Conservation (phyloP, 2,113 vertebrate genomes). For the Callionymus lyra region DNA sequence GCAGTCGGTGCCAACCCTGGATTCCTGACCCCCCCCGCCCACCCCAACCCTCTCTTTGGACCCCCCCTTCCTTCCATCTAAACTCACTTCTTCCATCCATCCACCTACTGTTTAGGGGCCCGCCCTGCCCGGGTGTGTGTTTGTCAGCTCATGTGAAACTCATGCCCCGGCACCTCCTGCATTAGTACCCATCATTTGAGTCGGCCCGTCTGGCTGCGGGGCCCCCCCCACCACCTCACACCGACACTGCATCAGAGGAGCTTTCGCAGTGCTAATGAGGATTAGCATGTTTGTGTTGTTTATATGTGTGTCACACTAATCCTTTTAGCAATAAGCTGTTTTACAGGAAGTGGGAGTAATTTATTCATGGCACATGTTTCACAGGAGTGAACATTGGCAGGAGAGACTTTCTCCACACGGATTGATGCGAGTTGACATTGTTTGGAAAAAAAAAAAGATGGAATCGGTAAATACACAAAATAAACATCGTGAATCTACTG, state of each 20-base stretch:
- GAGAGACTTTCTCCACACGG: conserved; percentile 18
- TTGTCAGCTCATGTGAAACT: conserved; percentile 4
- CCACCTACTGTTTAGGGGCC: conserved; percentile 21
- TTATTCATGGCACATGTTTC: conserved; percentile 48
- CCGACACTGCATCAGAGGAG: conserved; percentile 46
- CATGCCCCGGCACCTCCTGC: conserved; percentile 22
- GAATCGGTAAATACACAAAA: too few species aligned
- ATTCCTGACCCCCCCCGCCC: conserved; percentile 18
- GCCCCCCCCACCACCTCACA: conserved; percentile 14
- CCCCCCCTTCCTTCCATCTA: conserved; percentile 23
- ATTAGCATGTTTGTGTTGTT: conserved; percentile 73
- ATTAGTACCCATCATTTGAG: conserved; percentile 25
- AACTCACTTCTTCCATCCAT: conserved; percentile 32
- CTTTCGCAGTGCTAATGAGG: conserved; percentile 68
- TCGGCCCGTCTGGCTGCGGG: conserved; percentile 28
- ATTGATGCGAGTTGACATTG: conserved; percentile 1
- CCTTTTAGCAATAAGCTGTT: conserved; percentile 67
- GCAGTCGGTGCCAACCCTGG: conserved; percentile 37
- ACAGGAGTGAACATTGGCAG: conserved; percentile 18
- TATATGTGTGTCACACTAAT: conserved; percentile 69
- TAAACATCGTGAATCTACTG: too few species aligned
- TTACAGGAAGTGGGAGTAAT: conserved; percentile 56
- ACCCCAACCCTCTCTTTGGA: too few species aligned
- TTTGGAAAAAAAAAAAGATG: conserved; percentile 21
- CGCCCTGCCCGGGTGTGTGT: conserved; percentile 14